phyloP scores from a whole-genome alignment of 2,113 vertebrate species.

The Eolophus roseicapilla region DNA sequence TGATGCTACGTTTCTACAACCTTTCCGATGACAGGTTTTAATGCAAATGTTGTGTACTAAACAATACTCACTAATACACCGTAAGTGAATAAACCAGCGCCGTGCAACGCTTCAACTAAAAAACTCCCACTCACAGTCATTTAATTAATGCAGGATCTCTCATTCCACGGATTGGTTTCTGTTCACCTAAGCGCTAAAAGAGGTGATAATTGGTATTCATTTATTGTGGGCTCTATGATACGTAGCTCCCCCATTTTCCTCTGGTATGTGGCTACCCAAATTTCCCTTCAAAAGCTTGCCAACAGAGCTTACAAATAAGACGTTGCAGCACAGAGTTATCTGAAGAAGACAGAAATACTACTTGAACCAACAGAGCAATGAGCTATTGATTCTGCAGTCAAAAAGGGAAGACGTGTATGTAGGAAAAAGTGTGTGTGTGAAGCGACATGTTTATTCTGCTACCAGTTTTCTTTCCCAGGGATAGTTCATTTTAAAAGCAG shows the following conservation, averaged over 20 bases:
- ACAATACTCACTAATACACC: not conserved
- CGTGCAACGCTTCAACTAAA: not conserved
- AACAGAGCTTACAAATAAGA: not conserved
- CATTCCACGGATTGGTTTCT: not conserved
- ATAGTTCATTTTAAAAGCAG: conserved; percentile 42
- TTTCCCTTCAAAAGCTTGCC: not conserved
- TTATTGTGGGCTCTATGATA: not conserved
- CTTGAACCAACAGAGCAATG: conserved; percentile 31
- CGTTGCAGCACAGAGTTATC: conserved; percentile 17
- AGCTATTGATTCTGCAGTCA: conserved; percentile 44
- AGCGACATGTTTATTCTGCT: conserved; percentile 27
- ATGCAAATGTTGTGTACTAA: not conserved
- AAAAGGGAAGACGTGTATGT: not conserved
- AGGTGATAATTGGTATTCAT: not conserved
- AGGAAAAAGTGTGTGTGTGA: not conserved
- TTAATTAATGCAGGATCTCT: not conserved
- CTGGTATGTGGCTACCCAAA: not conserved
- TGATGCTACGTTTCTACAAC: not conserved
- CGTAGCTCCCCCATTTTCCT: not conserved
- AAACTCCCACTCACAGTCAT: not conserved
- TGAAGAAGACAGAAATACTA: conserved; percentile 37
- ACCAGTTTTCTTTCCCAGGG: conserved; percentile 36
- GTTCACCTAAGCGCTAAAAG: not conserved
- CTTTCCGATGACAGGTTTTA: not conserved
- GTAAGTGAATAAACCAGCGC: not conserved